Evolutionary conservation across 2,888 invertebrate species (phyloP), one percentile per base, ranked within the genome.

Genomic region (Oscheius sp.): DNA sequence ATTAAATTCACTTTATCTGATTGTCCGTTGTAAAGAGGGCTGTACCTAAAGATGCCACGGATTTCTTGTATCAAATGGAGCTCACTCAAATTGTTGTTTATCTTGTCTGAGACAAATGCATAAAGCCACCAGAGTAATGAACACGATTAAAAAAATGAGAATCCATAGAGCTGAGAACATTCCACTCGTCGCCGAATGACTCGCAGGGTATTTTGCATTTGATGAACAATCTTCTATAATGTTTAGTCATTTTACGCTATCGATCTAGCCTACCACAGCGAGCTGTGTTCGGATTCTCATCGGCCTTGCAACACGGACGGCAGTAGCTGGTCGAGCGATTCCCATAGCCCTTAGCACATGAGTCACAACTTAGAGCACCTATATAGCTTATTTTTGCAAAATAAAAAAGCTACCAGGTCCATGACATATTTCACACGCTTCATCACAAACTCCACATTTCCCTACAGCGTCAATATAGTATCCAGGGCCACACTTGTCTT

Each of bases 301-400:
- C 78, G 1, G 68, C 61, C 3, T 39, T 48, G 65, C 85, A 85
- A 50, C 85, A 85, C 6, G 82, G 80, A 45, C 85, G 70, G 70
- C 85, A 85, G 73, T 82, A 84, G 31, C 85, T 83, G 17, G 82
- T 73, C 2, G 81, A 77, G 5, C 78, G 71, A 63, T 82, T 85
- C 29, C 82, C 82, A 71, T 77, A 85, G 3, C 80, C 82, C 8
- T 70, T 61, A 1, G 83, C 77, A 52, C 85, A 85, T 27, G 69
- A 66, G 15, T 83, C 83, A 64, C 85, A 85, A 64, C 79, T 79
- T 69, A 85, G 69, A 0, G 84, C 75, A 5, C 83, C 80, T 79
- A 39, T 6, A 52, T 12, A 25, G 10, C 6, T 8, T 5, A 52
- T n/a, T 29, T 57, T 17, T 23, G 12, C 8, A 23, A 25, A 0